Percentiles rank a stretch among this genome's conserved stretches.
phyloP scores from a whole-genome alignment of 2,113 vertebrate species.

The Uria lomvia region DNA sequence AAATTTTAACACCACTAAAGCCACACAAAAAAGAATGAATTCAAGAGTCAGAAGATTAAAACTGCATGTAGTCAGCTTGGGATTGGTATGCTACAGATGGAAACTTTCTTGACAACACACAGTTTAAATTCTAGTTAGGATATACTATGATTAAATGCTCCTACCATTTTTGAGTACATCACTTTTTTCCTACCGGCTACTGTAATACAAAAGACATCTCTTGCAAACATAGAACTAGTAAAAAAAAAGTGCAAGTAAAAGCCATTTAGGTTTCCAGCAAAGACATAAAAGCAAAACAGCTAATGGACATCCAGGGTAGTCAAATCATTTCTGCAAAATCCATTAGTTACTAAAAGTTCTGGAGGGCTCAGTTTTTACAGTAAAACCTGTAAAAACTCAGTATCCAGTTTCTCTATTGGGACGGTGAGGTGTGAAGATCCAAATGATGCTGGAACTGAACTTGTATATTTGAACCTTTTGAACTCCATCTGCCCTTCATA shows the following conservation, averaged over 20 bases:
- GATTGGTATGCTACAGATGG: constrained; percentile 15
- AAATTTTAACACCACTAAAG: constrained; percentile 33
- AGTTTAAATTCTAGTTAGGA: constrained; percentile 6
- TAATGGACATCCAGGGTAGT: constrained; percentile 65
- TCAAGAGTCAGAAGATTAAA: constrained; percentile 9
- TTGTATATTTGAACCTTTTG: constrained; percentile 74
- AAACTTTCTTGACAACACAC: not conserved
- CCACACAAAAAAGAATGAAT: not conserved
- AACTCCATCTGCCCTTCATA: constrained; percentile 65
- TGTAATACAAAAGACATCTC: constrained; percentile 35
- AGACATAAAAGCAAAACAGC: constrained; percentile 57
- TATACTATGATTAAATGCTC: not conserved
- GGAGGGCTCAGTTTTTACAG: constrained; percentile 73
- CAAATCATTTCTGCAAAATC: constrained; percentile 83
- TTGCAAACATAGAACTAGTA: constrained; percentile 44
- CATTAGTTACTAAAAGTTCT: constrained; percentile 78
- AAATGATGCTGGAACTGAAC: constrained; percentile 73
- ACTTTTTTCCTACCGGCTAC: not conserved
- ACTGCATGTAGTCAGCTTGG: not conserved
- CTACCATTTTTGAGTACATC: not conserved
- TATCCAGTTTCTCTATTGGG: constrained; percentile 76
- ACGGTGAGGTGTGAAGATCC: constrained; percentile 76
- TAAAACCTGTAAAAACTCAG: constrained; percentile 73
- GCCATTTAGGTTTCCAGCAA: constrained; percentile 66
- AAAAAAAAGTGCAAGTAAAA: constrained; percentile 51